Evolutionary conservation across 2,888 invertebrate genomes (phyloP).

Genomic region (Nomada hirtipes): DNA sequence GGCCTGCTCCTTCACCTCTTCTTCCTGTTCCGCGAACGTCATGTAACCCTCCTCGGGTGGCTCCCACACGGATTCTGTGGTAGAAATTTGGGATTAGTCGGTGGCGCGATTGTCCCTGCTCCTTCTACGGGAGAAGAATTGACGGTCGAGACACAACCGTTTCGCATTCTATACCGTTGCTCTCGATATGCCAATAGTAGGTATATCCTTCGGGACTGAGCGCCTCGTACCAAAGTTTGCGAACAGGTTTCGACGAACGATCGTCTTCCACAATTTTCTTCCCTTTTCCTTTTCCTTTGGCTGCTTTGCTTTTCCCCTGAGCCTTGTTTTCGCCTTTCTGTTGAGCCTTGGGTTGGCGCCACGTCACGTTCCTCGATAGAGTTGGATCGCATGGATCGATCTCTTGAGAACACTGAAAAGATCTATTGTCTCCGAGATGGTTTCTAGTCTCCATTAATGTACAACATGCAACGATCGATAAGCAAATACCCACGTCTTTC

Average conservation of each 20-base stretch:
- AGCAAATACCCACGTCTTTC: conserved; percentile 50
- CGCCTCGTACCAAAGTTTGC: conserved; percentile 91
- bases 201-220: conserved; percentile 90
- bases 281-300: conserved; percentile 76
- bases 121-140: no score
- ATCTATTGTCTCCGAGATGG: neutral
- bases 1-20: conserved; percentile 85
- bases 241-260: conserved; percentile 55
- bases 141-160: neutral
- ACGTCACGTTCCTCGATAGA: conserved; percentile 41
- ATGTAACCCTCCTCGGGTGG: conserved; percentile 90
- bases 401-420: conserved; percentile 71
- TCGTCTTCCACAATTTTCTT: conserved; percentile 75
- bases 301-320: conserved; percentile 71
- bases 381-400: conserved; percentile 79
- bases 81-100: no score
- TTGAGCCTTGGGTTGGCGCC: conserved; percentile 48
- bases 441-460: neutral
- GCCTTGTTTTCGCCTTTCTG: conserved; percentile 73
- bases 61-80: conserved; percentile 91
- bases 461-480: neutral
- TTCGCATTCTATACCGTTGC: conserved; percentile 87
- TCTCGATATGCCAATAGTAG: conserved; percentile 95
- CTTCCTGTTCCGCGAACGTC: conserved; percentile 88
- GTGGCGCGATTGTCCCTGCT: no score